phyloP scores from a whole-genome alignment of 2,113 vertebrate genomes.

The Cryptomyrus ogoouensis region DNA sequence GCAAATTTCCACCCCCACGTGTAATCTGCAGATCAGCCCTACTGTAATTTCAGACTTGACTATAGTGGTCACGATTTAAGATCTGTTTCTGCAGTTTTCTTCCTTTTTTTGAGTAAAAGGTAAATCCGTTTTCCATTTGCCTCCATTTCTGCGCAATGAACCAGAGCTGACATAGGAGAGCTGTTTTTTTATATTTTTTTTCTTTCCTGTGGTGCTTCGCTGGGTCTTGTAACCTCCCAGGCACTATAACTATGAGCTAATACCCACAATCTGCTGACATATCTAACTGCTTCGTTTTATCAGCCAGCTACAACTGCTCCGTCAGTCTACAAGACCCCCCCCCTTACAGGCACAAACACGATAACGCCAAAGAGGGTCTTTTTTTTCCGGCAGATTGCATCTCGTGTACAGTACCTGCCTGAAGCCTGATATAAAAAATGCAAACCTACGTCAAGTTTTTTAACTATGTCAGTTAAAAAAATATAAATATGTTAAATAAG shows the following conservation, averaged over 20 bases:
- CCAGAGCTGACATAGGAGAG: constrained; percentile 52
- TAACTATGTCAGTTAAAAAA: background rate
- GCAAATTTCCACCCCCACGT: constrained; percentile 64
- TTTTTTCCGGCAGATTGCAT: background rate
- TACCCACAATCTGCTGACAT: constrained; percentile 33
- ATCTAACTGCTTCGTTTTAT: constrained; percentile 56
- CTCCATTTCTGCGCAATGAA: constrained; percentile 44
- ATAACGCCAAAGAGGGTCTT: background rate
- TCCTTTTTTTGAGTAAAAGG: constrained; percentile 58
- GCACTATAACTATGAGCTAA: constrained; percentile 56
- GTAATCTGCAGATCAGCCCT: constrained; percentile 69
- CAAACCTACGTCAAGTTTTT: background rate
- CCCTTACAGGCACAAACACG: constrained; percentile 22
- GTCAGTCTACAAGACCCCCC: constrained; percentile 42
- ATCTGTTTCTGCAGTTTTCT: constrained; percentile 58
- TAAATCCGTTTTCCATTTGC: constrained; percentile 54
- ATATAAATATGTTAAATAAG: background rate
- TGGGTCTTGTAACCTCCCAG: constrained; percentile 31
- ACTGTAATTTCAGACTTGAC: constrained; percentile 62
- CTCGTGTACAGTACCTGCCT: background rate
- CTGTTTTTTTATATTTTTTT: constrained; percentile 57
- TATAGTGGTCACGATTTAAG: constrained; percentile 69
- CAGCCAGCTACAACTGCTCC: constrained; percentile 58
- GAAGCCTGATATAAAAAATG: background rate
- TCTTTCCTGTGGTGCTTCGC: constrained; percentile 16